These are phyloP conservation scores for Dermatemys mawii DNA, from an alignment of 2,113 vertebrate species.

Conservation along the genomic window DNA sequence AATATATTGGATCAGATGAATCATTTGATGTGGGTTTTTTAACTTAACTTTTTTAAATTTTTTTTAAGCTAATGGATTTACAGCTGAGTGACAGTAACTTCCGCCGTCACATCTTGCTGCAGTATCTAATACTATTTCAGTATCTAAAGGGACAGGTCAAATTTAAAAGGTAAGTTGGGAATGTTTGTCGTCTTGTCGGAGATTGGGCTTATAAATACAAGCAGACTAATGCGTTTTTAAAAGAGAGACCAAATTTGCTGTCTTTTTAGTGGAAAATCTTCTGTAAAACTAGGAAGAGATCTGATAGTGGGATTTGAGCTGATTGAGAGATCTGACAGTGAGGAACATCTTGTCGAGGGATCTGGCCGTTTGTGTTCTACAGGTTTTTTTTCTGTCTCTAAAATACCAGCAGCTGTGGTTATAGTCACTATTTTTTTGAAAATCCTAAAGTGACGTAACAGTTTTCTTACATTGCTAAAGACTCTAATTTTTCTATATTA, in stretches of 20 bases:
- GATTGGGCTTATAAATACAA: not conserved
- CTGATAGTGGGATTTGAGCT: not conserved
- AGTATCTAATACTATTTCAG: slow-evolving; percentile 98
- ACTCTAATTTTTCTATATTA: not conserved
- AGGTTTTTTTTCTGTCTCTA: not conserved
- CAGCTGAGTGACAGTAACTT: slow-evolving; percentile 99
- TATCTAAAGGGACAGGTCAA: slow-evolving; percentile 98
- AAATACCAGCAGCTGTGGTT: not conserved
- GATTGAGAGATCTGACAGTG: not conserved
- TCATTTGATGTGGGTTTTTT: not conserved
- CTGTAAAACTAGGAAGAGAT: not conserved
- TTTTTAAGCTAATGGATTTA: slow-evolving; percentile 94
- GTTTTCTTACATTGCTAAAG: not conserved
- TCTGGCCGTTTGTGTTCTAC: not conserved
- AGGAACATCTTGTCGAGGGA: not conserved
- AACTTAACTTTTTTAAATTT: too few relatives aligned
- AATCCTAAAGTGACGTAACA: not conserved
- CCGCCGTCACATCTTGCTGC: slow-evolving; percentile 94
- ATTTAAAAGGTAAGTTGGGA: slow-evolving; percentile 92
- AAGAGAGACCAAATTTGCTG: not conserved
- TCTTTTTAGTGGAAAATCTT: not conserved
- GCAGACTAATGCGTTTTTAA: not conserved
- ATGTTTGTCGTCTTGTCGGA: not conserved
- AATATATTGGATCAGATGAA: not conserved
- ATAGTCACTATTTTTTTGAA: not conserved